These are phyloP conservation scores for Gonioctena quinquepunctata DNA, from an alignment of 1,140 invertebrate genomes.

Conservation along the genomic window DNA sequence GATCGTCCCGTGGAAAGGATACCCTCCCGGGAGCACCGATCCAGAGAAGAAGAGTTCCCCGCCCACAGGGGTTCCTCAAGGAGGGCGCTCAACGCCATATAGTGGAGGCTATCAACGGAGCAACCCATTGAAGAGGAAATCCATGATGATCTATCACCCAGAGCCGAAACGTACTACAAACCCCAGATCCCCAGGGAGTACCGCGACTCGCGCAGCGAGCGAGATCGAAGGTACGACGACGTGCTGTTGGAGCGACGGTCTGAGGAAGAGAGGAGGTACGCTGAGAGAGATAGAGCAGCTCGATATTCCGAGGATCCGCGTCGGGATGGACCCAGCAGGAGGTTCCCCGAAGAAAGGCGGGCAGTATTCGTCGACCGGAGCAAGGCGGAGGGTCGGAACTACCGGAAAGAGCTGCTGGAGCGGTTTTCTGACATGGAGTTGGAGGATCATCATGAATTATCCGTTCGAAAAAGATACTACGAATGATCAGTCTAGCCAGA, in stretches of 20 bases:
- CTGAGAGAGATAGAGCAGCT: constrained; percentile 26
- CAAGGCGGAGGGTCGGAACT: constrained; percentile 51
- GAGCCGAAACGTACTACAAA: constrained; percentile 47
- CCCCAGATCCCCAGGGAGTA: constrained; percentile 52
- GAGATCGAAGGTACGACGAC: constrained; percentile 27
- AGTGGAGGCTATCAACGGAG: constrained; percentile 58
- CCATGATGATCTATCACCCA: constrained; percentile 48
- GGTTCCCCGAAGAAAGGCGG: constrained; percentile 32
- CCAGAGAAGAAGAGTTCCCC: constrained; percentile 55
- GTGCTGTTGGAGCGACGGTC: constrained; percentile 29
- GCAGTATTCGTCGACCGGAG: constrained; percentile 28
- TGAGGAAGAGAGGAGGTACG: constrained; percentile 32
- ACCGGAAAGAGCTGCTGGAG: constrained; percentile 51
- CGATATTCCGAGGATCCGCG: constrained; percentile 11
- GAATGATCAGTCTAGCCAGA: constrained; percentile 35
- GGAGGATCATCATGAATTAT: constrained; percentile 50
- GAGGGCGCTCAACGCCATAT: constrained; percentile 60
- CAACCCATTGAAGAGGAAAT: constrained; percentile 56
- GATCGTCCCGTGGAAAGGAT: constrained; percentile 39
- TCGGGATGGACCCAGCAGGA: constrained; percentile 20
- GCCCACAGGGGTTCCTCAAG: constrained; percentile 58
- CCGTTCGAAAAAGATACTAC: constrained; percentile 50
- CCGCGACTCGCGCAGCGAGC: constrained; percentile 43
- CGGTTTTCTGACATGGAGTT: constrained; percentile 54
- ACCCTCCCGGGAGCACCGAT: constrained; percentile 43